Evolutionary conservation across 2,797 vertebrate genomes (phyloP), one percentile per base, ranked within the genome.

Genomic region (Poecilia gillii): DNA sequence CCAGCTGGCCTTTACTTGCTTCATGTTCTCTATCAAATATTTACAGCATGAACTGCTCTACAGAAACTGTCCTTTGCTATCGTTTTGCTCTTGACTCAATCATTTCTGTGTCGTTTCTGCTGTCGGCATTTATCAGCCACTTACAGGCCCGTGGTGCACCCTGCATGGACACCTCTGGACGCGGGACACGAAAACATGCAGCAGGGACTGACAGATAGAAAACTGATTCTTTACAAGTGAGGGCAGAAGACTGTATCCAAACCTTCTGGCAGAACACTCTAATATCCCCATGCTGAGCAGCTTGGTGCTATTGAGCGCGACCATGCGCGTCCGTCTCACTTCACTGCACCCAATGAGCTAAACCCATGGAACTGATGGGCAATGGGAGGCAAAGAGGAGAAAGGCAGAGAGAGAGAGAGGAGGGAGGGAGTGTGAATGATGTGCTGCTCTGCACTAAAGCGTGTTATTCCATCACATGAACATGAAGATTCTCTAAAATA

Each of bases 181-280:
- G 18, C 6, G 28, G 75, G 79, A 85, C 83, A 84, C 51, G 53
- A 82, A 87, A 86, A 85, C 82, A 82, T 39, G 73, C 31, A n/a
- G 71, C 75, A 45, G 41, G 72, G 51, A 74, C 83, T 91, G 92
- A 93, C 90, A 90, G 91, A 88, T 83, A 90, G 87, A 88, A 93
- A 90, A 90, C 85, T 85, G 86, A 90, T 93, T 93, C 90, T 93
- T 92, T 91, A 94, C 92, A 95, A 94, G 90, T 81, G 87, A 90
- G 93, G 90, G 95, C 92, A 93, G 90, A 90, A 87, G 84, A 89
- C 89, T 90, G 89, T 90, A 91, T 89, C 90, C 88, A 88, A 92
- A 88, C 84, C 81, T 84, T 92, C 85, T 92, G 91, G 90, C 88
- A 89, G 91, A 88, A 90, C 90, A 93, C 92, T 91, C 92, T 90